Conservation (phyloP, 2,888 invertebrate genomes). For the Eupithecia vulgata region DNA sequence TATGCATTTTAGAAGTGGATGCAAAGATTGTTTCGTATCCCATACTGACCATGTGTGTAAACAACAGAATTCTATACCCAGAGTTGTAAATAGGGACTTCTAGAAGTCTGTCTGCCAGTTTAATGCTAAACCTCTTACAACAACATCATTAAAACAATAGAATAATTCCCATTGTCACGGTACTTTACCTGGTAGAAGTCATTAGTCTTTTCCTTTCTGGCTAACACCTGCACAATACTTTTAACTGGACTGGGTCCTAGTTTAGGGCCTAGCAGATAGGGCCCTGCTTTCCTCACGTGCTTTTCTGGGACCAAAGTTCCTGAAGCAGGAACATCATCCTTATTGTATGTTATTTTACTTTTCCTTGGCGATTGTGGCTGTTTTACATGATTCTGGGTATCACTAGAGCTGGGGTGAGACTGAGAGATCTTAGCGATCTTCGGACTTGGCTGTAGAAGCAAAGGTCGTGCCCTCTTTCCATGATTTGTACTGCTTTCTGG, state of each 20-base stretch:
- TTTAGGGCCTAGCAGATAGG: constrained; percentile 87
- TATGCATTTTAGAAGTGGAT: neutral
- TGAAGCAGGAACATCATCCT: constrained; percentile 72
- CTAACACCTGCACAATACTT: constrained; percentile 90
- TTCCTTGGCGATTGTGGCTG: constrained; percentile 62
- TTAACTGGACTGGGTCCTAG: constrained; percentile 89
- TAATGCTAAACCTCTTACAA: neutral
- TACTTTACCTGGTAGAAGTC: constrained; percentile 85
- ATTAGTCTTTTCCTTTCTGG: constrained; percentile 87
- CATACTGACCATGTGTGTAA: neutral
- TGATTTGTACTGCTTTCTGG: constrained; percentile 71
- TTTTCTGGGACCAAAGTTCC: constrained; percentile 83
- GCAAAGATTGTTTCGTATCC: neutral
- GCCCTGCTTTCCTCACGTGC: constrained; percentile 85
- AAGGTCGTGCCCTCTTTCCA: constrained; percentile 79
- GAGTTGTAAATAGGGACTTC: neutral
- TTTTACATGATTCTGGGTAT: constrained; percentile 64
- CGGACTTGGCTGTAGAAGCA: constrained; percentile 72
- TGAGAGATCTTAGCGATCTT: constrained; percentile 72
- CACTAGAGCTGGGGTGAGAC: constrained; percentile 64
- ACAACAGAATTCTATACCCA: neutral
- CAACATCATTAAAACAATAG: no score
- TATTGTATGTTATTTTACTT: constrained; percentile 62
- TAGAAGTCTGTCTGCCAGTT: neutral
- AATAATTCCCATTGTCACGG: no score